A percentile compares a stretch with the other conserved stretches of the same genome.
Evolutionary conservation across 2,113 vertebrate species (phyloP).

Genomic region (human (Homo sapiens)): GRCh38 chr6:137971001-137971500

Average conservation of each 20-base stretch:
- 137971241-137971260: background rate
- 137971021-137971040: background rate
- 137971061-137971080: background rate
- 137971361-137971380: background rate
- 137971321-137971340: background rate
- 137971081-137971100: background rate
- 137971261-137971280: background rate
- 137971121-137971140: background rate
- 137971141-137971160: background rate
- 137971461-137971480: background rate
- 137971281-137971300: background rate
- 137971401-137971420: background rate
- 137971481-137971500: background rate
- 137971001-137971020: background rate
- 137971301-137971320: background rate
- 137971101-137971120: background rate
- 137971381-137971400: background rate
- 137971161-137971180: background rate
- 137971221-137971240: background rate
- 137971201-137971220: background rate
- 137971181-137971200: background rate
- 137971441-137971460: too few relatives aligned
- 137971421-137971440: background rate
- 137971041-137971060: background rate
- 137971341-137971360: background rate